These are phyloP conservation scores for Staurois parvus DNA, from an alignment of 2,797 vertebrate species.

Conservation along the genomic window DNA sequence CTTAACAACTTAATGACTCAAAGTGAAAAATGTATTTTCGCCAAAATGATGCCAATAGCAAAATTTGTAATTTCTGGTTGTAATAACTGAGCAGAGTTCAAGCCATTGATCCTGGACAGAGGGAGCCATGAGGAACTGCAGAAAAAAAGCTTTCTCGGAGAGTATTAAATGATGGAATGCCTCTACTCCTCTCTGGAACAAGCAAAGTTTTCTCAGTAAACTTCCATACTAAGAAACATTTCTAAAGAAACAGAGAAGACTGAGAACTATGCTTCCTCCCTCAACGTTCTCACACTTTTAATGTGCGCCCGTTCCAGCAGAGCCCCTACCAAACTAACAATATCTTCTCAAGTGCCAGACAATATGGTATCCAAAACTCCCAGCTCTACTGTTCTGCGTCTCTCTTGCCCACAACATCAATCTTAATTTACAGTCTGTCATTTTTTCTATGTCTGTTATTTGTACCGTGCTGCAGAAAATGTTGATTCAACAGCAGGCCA, in stretches of 20 bases:
- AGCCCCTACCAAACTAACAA: constrained; percentile 37
- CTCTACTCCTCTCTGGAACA: background rate
- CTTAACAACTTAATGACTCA: too few species aligned
- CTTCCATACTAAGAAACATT: background rate
- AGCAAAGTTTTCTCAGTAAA: constrained; percentile 1
- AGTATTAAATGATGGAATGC: background rate
- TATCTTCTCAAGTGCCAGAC: constrained; percentile 47
- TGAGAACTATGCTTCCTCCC: constrained; percentile 21
- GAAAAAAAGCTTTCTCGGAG: background rate
- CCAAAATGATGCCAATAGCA: too few species aligned
- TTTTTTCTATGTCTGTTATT: constrained; percentile 59
- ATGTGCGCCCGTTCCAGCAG: background rate
- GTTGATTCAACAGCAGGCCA: constrained; percentile 63
- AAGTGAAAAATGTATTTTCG: too few species aligned
- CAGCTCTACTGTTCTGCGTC: constrained; percentile 53
- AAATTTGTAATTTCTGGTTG: too few species aligned
- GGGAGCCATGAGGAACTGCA: background rate
- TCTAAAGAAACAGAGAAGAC: constrained; percentile 17
- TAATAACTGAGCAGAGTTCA: background rate
- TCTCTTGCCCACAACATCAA: constrained; percentile 54
- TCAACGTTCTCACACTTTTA: constrained; percentile 20
- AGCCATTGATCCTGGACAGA: background rate
- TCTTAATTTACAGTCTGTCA: constrained; percentile 63
- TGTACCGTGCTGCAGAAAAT: constrained; percentile 59
- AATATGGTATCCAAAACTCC: constrained; percentile 53